Evolutionary conservation across 2,113 vertebrate species (phyloP).

Genomic region (Syngnathus floridae): DNA sequence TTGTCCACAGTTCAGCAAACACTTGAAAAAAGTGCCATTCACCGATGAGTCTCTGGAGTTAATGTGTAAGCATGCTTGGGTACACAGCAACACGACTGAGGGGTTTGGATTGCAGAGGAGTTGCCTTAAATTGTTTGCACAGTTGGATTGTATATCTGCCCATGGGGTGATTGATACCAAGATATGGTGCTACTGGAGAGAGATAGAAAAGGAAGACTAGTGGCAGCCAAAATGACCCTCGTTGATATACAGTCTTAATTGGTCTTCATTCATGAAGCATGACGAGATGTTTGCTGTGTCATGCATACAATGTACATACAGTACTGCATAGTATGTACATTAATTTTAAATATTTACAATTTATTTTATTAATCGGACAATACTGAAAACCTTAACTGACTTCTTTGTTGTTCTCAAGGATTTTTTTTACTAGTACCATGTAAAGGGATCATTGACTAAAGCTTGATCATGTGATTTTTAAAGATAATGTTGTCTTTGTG

Average conservation of each 20-base stretch:
- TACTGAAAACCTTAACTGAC: conserved; percentile 7
- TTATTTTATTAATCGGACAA: background rate
- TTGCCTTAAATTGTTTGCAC: conserved; percentile 69
- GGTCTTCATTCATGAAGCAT: conserved; percentile 8
- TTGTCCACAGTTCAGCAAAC: conserved; percentile 32
- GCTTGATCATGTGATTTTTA: background rate
- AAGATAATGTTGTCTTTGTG: background rate
- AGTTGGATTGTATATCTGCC: conserved; percentile 62
- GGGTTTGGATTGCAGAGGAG: conserved; percentile 55
- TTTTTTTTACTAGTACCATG: too few relatives aligned
- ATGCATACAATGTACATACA: background rate
- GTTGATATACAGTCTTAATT: conserved; percentile 17
- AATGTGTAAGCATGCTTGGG: conserved; percentile 58
- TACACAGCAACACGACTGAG: conserved; percentile 53
- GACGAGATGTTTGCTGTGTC: background rate
- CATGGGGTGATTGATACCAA: conserved; percentile 53
- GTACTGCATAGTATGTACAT: background rate
- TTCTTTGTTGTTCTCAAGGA: too few relatives aligned
- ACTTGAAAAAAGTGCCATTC: conserved; percentile 49
- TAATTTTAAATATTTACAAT: background rate
- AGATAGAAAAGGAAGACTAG: conserved; percentile 6
- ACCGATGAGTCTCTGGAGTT: conserved; percentile 37
- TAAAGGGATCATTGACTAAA: background rate
- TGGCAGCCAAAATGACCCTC: conserved; percentile 32
- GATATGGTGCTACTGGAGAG: conserved; percentile 40